Conservation (phyloP, 1,140 invertebrate species). For the Drosophila bocki region DNA sequence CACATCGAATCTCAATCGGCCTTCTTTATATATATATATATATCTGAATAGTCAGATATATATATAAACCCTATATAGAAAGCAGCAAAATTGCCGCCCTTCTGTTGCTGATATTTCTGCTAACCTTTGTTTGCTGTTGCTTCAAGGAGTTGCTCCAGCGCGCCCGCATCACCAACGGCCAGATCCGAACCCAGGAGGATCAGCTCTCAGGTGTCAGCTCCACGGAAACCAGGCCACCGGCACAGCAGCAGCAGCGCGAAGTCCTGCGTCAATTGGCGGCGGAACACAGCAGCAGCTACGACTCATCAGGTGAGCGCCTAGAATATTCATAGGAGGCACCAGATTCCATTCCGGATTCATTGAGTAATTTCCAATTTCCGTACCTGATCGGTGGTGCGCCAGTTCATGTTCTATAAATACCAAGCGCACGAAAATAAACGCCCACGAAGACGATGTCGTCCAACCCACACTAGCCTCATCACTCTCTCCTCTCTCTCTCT, state of each 20-base stretch:
- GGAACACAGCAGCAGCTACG: conserved; percentile 64
- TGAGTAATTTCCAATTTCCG: conserved; percentile 34
- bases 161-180: conserved; percentile 45
- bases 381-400: conserved; percentile 68
- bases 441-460: conserved; percentile 46
- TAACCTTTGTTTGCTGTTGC: conserved; percentile 61
- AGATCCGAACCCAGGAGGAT: conserved; percentile 29
- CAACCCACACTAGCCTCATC: conserved; percentile 23
- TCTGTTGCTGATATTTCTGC: conserved; percentile 41
- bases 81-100: conserved; percentile 60
- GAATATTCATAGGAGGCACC: background rate
- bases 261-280: conserved; percentile 60
- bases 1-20: conserved; percentile 29
- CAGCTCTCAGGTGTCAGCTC: conserved; percentile 12
- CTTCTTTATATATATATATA: conserved; percentile 18
- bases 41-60: conserved; percentile 23
- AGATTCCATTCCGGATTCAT: conserved; percentile 7
- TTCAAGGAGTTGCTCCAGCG: conserved; percentile 69
- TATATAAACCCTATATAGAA: conserved; percentile 18
- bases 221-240: conserved; percentile 30
- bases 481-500: conserved; percentile 27
- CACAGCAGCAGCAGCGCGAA: conserved; percentile 58
- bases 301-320: conserved; percentile 51
- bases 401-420: conserved; percentile 78
- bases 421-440: conserved; percentile 65